A percentile compares a stretch with the other conserved stretches of the same genome.
These are phyloP conservation scores for Phylloscopus collybita DNA, from an alignment of 2,797 vertebrate species.

Conservation along the genomic window DNA sequence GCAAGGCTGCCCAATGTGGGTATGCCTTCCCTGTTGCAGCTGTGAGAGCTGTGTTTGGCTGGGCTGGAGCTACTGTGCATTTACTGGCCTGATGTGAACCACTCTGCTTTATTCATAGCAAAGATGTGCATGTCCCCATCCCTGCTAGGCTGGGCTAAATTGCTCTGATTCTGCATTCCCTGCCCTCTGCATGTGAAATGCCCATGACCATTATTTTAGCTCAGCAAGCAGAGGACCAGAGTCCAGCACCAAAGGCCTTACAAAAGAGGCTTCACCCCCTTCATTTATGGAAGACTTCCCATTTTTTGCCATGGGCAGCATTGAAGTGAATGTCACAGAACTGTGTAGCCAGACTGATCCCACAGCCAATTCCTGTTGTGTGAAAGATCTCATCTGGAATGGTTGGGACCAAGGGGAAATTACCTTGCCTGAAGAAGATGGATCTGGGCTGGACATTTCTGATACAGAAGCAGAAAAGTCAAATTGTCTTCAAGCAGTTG, in stretches of 20 bases:
- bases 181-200: not conserved
- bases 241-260: not conserved
- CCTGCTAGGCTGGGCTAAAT: not conserved
- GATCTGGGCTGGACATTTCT: not conserved
- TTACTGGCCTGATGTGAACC: not conserved
- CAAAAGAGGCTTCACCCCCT: not conserved
- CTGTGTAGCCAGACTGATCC: not conserved
- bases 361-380: not conserved
- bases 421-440: not conserved
- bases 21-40: not conserved
- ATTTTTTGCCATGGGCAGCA: not conserved
- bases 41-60: not conserved
- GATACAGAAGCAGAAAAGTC: not conserved
- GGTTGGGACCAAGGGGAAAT: not conserved
- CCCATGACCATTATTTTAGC: not conserved
- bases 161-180: not conserved
- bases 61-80: not conserved
- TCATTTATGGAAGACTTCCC: not conserved
- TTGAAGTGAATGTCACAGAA: rapidly evolving
- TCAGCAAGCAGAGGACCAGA: not conserved
- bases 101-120: not conserved
- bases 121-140: not conserved
- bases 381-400: not conserved
- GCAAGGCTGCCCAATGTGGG: not conserved
- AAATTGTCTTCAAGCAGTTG: not conserved